phyloP scores from a whole-genome alignment of 2,113 vertebrate species.

The Puntigrus tetrazona region DNA sequence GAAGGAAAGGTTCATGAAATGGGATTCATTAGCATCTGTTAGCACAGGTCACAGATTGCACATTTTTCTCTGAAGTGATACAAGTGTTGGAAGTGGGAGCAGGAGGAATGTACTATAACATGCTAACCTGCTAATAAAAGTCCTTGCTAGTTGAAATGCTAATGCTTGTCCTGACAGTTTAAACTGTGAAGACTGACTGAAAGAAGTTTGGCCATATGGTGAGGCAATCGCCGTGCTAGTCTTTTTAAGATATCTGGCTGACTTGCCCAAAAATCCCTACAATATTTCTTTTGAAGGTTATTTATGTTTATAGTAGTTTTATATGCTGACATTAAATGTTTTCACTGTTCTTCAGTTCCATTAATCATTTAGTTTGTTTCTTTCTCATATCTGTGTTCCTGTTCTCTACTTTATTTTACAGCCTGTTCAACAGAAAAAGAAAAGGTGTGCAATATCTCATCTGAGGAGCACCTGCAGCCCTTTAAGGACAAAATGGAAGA shows the following conservation, averaged over 20 bases:
- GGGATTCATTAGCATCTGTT: conserved; percentile 41
- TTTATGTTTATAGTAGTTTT: neutral
- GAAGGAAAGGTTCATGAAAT: conserved; percentile 23
- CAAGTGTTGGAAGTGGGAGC: too few relatives aligned
- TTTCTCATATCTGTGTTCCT: too few relatives aligned
- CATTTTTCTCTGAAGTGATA: neutral
- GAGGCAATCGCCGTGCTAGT: neutral
- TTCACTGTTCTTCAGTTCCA: neutral
- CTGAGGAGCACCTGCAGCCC: conserved; percentile 88
- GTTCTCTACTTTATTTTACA: conserved; percentile 68
- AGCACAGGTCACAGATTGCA: conserved; percentile 30
- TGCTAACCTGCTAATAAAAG: neutral
- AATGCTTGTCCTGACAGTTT: neutral
- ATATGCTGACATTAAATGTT: neutral
- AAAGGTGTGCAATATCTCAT: conserved; percentile 88
- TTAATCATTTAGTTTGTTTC: too few relatives aligned
- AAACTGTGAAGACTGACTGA: neutral
- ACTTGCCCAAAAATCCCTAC: neutral
- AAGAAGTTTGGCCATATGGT: neutral
- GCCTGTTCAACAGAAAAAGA: conserved; percentile 86
- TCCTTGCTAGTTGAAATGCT: neutral
- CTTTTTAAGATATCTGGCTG: neutral
- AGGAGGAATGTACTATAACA: neutral
- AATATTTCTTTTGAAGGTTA: neutral
- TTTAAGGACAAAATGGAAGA: conserved; percentile 94